Percentiles rank a stretch among this genome's conserved stretches.
These are phyloP conservation scores for Lithophane leautieri DNA, from an alignment of 2,888 invertebrate species.

Conservation along the genomic window DNA sequence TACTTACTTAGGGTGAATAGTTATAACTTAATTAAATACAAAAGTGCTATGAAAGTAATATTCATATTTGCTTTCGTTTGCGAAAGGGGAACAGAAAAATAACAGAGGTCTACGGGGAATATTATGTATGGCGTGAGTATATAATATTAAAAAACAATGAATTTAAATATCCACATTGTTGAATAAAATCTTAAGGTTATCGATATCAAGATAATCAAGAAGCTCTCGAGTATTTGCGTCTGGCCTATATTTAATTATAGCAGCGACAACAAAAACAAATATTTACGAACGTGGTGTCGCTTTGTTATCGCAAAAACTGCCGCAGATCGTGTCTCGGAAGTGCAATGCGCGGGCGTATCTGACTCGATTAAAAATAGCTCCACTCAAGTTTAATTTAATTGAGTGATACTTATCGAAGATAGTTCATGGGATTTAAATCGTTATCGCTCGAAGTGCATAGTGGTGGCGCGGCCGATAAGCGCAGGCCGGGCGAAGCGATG, in stretches of 20 bases:
- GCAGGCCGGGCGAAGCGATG: conserved; percentile 77
- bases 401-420: conserved; percentile 40
- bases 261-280: conserved; percentile 10
- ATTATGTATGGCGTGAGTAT: neutral
- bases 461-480: conserved; percentile 84
- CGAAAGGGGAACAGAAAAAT: neutral
- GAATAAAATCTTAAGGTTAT: conserved; percentile 10
- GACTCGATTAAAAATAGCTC: conserved; percentile 51
- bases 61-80: conserved; percentile 3
- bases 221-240: conserved; percentile 6
- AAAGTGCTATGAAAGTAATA: neutral
- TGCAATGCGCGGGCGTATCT: neutral
- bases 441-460: conserved; percentile 83
- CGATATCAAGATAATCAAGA: conserved; percentile 27
- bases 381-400: conserved; percentile 42
- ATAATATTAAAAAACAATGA: conserved; percentile 39
- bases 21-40: neutral
- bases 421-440: conserved; percentile 75
- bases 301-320: conserved; percentile 1
- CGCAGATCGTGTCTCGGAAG: neutral
- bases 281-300: conserved; percentile 4
- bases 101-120: neutral
- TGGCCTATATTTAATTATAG: conserved; percentile 39
- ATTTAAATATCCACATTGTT: conserved; percentile 17
- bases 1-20: neutral